Evolutionary conservation across 2,888 invertebrate genomes (phyloP).

Genomic region (Calameuta idolon): DNA sequence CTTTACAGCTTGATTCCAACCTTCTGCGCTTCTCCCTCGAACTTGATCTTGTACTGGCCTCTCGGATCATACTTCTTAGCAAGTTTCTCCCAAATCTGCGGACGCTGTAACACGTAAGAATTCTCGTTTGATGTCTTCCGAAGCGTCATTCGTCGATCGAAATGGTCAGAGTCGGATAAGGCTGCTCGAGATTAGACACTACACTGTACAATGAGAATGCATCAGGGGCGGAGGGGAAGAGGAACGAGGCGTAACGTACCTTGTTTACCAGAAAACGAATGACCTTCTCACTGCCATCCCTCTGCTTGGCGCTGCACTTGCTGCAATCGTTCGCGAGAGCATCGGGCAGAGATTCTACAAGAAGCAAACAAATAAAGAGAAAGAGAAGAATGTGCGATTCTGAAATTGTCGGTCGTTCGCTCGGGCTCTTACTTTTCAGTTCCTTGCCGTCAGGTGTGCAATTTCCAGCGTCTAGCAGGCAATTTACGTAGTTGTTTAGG

Average conservation of each 20-base stretch:
- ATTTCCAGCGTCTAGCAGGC: slow-evolving; percentile 73
- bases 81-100: slow-evolving; percentile 74
- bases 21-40: slow-evolving; percentile 70
- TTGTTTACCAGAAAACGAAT: slow-evolving; percentile 74
- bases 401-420: slow-evolving; percentile 1
- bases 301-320: slow-evolving; percentile 78
- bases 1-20: slow-evolving; percentile 54
- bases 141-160: too few relatives aligned
- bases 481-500: slow-evolving; percentile 75
- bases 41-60: slow-evolving; percentile 75
- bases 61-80: slow-evolving; percentile 78
- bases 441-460: slow-evolving; percentile 79
- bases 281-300: slow-evolving; percentile 73
- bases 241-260: slow-evolving; percentile 42
- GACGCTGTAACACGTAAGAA: slow-evolving; percentile 41
- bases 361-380: neutral
- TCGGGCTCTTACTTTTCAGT: slow-evolving; percentile 75
- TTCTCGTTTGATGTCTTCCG: neutral
- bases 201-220: neutral
- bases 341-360: slow-evolving; percentile 77
- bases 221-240: neutral
- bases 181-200: neutral
- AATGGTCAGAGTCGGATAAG: too few relatives aligned
- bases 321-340: slow-evolving; percentile 76
- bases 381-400: neutral